Evolutionary conservation across 2,797 vertebrate species (phyloP).

Genomic region (Pelochelys cantorii): DNA sequence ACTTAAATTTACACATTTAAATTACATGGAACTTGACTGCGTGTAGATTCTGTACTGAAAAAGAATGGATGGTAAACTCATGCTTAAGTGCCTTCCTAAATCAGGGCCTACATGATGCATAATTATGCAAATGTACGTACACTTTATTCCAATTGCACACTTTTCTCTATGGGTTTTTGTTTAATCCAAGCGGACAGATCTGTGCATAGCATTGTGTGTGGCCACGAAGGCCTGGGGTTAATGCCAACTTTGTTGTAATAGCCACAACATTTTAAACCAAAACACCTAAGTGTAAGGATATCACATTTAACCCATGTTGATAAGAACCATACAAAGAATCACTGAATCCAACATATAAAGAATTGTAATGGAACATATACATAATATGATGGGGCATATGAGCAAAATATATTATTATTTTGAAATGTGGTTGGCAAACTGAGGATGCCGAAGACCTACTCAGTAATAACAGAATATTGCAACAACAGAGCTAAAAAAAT

Average conservation of each 20-base stretch:
- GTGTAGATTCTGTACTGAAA: background rate
- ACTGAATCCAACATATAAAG: background rate
- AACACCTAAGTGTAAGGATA: background rate
- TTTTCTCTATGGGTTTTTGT: background rate
- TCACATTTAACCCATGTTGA: background rate
- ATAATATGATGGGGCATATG: background rate
- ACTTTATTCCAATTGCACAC: background rate
- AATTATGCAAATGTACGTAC: background rate
- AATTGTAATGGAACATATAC: background rate
- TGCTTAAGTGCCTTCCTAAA: background rate
- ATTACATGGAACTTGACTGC: background rate
- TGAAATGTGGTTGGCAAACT: background rate
- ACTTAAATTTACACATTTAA: background rate
- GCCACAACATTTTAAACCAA: background rate
- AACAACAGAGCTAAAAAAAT: constrained; percentile 48
- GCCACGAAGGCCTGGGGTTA: background rate
- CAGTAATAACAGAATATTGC: background rate
- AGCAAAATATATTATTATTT: background rate
- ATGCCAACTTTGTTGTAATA: background rate
- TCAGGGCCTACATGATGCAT: background rate
- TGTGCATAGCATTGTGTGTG: fast-evolving
- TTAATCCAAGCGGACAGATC: background rate
- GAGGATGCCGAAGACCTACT: background rate
- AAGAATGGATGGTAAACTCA: background rate
- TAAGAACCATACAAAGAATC: background rate